Percentiles rank a stretch among this genome's conserved stretches.
These are phyloP conservation scores for Sphaeramia orbicularis DNA, from an alignment of 2,797 vertebrate species.

Conservation along the genomic window DNA sequence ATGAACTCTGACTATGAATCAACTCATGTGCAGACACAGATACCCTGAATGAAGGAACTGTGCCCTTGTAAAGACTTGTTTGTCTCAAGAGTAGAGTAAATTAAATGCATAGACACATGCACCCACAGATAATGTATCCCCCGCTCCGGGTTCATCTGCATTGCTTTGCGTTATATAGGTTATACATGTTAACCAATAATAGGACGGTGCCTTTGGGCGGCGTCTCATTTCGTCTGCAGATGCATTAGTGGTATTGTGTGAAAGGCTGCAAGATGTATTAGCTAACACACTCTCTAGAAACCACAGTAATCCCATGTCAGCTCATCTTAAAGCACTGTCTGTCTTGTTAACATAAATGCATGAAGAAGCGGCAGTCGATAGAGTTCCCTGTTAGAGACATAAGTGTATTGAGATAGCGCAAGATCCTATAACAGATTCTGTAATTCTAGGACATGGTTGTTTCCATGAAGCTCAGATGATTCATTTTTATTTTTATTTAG, in stretches of 20 bases:
- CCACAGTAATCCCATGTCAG: background rate
- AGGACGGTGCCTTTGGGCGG: slow-evolving; percentile 24
- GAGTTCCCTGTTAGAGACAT: background rate
- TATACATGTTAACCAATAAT: slow-evolving; percentile 24
- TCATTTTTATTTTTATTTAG: too few species aligned
- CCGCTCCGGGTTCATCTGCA: slow-evolving; percentile 7
- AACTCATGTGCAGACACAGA: background rate
- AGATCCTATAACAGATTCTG: too few species aligned
- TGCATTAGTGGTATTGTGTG: slow-evolving; percentile 11
- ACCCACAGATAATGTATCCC: background rate
- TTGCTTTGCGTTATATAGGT: slow-evolving; percentile 8
- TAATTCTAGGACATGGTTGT: too few species aligned
- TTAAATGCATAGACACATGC: slow-evolving; percentile 10
- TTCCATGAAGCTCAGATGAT: too few species aligned
- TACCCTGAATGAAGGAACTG: background rate
- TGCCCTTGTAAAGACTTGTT: slow-evolving; percentile 24
- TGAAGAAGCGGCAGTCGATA: background rate
- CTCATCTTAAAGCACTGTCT: background rate
- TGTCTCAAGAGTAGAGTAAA: slow-evolving; percentile 10
- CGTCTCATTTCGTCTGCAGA: slow-evolving; percentile 16
- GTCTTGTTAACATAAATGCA: background rate
- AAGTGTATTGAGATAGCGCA: too few species aligned
- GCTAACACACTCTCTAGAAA: background rate
- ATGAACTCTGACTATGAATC: slow-evolving; percentile 1
- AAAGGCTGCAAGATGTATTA: slow-evolving; percentile 1